These are phyloP conservation scores for Criorhina ranunculi DNA, from an alignment of 2,888 invertebrate species.

Conservation along the genomic window DNA sequence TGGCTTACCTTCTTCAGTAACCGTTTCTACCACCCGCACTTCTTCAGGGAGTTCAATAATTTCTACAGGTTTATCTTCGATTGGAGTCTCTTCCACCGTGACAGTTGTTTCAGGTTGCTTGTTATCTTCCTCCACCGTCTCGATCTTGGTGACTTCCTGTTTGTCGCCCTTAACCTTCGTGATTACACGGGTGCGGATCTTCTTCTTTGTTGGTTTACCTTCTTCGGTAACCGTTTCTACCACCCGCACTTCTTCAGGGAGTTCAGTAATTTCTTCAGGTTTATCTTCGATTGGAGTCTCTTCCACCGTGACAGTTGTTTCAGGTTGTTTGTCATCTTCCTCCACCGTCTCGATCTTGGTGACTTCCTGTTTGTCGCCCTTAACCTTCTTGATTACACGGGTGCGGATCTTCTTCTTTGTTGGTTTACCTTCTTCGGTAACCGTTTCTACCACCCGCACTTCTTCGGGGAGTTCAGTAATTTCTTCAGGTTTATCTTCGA, in stretches of 20 bases:
- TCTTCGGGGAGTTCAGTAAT: slow-evolving; percentile 71
- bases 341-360: slow-evolving; percentile 83
- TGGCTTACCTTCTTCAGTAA: slow-evolving; percentile 81
- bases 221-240: slow-evolving; percentile 77
- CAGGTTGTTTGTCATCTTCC: slow-evolving; percentile 78
- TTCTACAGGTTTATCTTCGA: slow-evolving; percentile 79
- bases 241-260: slow-evolving; percentile 80
- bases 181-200: slow-evolving; percentile 81
- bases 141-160: slow-evolving; percentile 84
- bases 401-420: slow-evolving; percentile 63
- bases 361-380: slow-evolving; percentile 82
- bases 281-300: slow-evolving; percentile 78
- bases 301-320: slow-evolving; percentile 79
- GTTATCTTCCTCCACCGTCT: slow-evolving; percentile 80
- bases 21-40: slow-evolving; percentile 79
- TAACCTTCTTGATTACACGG: slow-evolving; percentile 74
- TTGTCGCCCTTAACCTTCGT: slow-evolving; percentile 79
- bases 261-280: slow-evolving; percentile 78
- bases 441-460: slow-evolving; percentile 80
- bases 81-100: slow-evolving; percentile 77
- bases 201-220: slow-evolving; percentile 79
- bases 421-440: slow-evolving; percentile 80
- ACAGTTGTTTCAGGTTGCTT: slow-evolving; percentile 81
- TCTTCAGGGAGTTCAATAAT: slow-evolving; percentile 80
- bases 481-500: slow-evolving; percentile 79